Evolutionary conservation across 64 coral and sea anemone genomes (phyloP), one percentile per base, ranked within the genome.

Genomic region (Acropora yongei): DNA sequence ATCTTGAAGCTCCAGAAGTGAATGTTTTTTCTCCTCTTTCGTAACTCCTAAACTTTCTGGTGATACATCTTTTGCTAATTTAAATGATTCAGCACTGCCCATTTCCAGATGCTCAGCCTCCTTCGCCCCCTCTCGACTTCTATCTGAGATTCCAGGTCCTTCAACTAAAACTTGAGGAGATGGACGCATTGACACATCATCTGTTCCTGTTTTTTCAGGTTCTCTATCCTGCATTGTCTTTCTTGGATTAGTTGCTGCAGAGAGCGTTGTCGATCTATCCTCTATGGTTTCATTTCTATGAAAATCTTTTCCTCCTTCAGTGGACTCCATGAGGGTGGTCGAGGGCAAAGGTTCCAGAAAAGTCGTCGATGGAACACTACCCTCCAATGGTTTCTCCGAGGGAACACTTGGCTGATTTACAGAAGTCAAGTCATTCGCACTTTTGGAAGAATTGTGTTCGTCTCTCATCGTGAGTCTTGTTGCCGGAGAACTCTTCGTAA

Each of bases 381-480:
- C 46, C 43, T 85, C 82, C 17, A 85, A 85, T 71, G 82, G 82
- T 85, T 85, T 85, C 39, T 85, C 82, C n/a, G 82, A 45, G 44
- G 82, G 61, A 42, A 49, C 44, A 72, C 69, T 17, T 72, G 80
- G 58, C 41, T 68, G 58, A 68, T 47, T 44, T 47, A 5, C 41
- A 68, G 43, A 18, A 8, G 61, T 43, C 41, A 30, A 17, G 5
- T 47, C 60, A 3, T 50, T 71, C 8, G 60, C 4, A 72, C 67
- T 41, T 67, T 65, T 39, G 18, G 39, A 14, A 47, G 80, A 6
- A 1, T 85, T 65, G 17, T 20, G 63, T 3, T 65, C 9, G 11
- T 48, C 72, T 49, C 6, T 8, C 63, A 85, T 72, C 41, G 17
- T 57, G 6, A 17, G 44, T 49, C 44, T 49, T 69, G 43, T 49